Evolutionary conservation across 2,113 vertebrate species (phyloP).

Genomic region (Cochlearius cochlearius): DNA sequence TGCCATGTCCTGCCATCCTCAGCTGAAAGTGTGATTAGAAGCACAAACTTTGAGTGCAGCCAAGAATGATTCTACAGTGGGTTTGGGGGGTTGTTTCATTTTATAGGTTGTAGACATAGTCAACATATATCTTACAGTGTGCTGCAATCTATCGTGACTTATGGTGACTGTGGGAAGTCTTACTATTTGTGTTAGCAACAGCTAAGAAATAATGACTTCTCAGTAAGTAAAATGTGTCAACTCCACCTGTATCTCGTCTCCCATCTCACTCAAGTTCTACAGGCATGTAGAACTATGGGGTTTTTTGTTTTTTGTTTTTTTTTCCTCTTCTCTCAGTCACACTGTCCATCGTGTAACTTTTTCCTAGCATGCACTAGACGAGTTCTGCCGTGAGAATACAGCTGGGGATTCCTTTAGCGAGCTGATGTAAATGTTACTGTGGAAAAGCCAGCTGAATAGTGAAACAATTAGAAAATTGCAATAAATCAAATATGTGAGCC

Average conservation of each 20-base stretch:
- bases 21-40: not conserved
- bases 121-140: accelerated
- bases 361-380: not conserved
- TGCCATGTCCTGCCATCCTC: not conserved
- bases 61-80: accelerated
- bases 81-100: not conserved
- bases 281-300: not conserved
- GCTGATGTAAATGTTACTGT: not conserved
- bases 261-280: not conserved
- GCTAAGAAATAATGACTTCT: not conserved
- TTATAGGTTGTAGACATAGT: not conserved
- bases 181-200: not conserved
- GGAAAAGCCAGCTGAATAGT: not conserved
- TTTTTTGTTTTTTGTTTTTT: not conserved
- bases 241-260: not conserved
- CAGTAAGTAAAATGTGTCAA: not conserved
- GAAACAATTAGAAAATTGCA: not conserved
- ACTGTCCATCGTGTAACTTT: not conserved
- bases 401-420: not conserved
- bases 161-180: not conserved
- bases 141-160: accelerated
- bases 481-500: not conserved
- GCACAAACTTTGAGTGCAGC: not conserved
- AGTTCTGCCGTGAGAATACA: not conserved
- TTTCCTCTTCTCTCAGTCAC: not conserved